Percentiles rank a stretch among this genome's conserved stretches.
These are phyloP conservation scores for Oryzias celebensis DNA, from an alignment of 2,113 vertebrate genomes.

Conservation along the genomic window DNA sequence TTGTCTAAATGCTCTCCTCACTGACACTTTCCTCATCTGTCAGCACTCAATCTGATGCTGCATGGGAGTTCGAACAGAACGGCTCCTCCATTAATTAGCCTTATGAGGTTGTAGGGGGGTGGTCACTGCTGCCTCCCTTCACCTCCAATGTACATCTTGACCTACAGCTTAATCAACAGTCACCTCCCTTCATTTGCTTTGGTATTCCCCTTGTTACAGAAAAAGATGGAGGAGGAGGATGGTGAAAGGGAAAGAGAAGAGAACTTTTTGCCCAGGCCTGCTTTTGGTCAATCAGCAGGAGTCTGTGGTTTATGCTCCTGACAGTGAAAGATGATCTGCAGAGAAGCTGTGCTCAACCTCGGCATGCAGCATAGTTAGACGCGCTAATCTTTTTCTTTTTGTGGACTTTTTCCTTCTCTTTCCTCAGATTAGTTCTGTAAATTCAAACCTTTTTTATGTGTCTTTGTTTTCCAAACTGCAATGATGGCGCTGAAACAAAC, in stretches of 20 bases:
- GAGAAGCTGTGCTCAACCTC: conserved; percentile 8
- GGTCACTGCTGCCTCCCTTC: conserved; percentile 43
- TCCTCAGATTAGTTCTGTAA: no score
- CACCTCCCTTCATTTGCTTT: conserved; percentile 49
- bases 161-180: conserved; percentile 52
- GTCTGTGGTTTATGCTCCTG: conserved; percentile 40
- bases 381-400: neutral
- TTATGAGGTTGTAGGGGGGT: neutral
- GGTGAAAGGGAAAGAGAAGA: conserved; percentile 6
- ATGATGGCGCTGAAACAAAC: no score
- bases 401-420: neutral
- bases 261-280: conserved; percentile 38
- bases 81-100: conserved; percentile 63
- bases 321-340: conserved; percentile 34
- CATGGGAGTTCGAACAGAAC: conserved; percentile 43
- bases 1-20: conserved; percentile 64
- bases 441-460: no score
- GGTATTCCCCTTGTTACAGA: conserved; percentile 51
- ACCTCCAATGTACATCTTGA: conserved; percentile 53
- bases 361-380: conserved; percentile 1
- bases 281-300: conserved; percentile 57
- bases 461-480: no score
- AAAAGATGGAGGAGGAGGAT: conserved; percentile 19
- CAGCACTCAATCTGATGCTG: conserved; percentile 54
- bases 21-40: conserved; percentile 71